Conservation (phyloP, 2,888 invertebrate species). For the Acleris cristana region DNA sequence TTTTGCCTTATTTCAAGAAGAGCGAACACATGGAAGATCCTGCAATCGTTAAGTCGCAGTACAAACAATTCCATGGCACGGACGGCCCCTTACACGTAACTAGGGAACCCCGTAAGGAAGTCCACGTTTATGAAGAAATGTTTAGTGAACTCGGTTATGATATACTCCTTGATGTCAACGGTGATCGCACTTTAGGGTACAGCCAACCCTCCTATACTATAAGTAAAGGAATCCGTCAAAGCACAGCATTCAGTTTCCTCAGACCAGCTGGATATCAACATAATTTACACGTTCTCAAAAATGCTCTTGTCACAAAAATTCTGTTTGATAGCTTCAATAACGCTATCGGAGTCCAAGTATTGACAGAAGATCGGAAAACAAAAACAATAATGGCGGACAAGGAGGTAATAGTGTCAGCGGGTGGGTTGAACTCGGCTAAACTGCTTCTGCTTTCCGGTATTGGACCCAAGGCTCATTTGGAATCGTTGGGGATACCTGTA, state of each 20-base stretch:
- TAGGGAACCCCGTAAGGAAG: too few relatives aligned
- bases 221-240: constrained; percentile 87
- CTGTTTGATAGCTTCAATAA: constrained; percentile 3
- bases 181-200: too few relatives aligned
- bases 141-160: too few relatives aligned
- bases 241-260: constrained; percentile 88
- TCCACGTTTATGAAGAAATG: too few relatives aligned
- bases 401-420: constrained; percentile 67
- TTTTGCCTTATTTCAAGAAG: constrained; percentile 40
- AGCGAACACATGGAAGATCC: too few relatives aligned
- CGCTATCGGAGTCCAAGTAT: constrained; percentile 59
- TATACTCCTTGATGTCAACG: too few relatives aligned
- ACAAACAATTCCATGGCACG: too few relatives aligned
- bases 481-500: constrained; percentile 44
- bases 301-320: too few relatives aligned
- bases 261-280: constrained; percentile 55
- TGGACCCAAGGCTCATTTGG: constrained; percentile 57
- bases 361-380: constrained; percentile 49
- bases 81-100: too few relatives aligned
- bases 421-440: constrained; percentile 65
- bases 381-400: constrained; percentile 43
- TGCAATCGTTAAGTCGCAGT: too few relatives aligned
- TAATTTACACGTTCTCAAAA: constrained; percentile 37
- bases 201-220: constrained; percentile 41
- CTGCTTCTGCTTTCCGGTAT: constrained; percentile 68